Evolutionary conservation across 2,888 invertebrate genomes (phyloP).

Genomic region (Troilus luridus): DNA sequence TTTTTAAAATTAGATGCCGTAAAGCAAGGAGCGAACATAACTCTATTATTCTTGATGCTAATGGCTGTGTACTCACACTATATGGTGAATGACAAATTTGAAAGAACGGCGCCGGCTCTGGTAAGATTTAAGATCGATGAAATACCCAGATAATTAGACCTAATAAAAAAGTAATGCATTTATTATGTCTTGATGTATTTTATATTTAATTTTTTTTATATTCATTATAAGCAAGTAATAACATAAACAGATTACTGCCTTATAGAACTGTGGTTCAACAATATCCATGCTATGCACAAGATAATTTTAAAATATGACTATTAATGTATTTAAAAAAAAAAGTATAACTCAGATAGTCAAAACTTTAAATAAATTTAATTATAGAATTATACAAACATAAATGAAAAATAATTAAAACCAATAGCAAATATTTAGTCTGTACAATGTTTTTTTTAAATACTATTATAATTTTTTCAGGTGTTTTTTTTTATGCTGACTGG

Average conservation of each 20-base stretch:
- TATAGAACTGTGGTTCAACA: neutral
- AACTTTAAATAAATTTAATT: no score
- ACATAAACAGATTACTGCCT: neutral
- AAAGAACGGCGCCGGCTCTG: constrained; percentile 89
- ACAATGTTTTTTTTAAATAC: neutral
- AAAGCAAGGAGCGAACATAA: constrained; percentile 90
- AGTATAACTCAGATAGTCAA: no score
- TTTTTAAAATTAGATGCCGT: constrained; percentile 80
- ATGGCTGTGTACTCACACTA: constrained; percentile 94
- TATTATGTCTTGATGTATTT: no score
- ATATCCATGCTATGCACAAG: neutral
- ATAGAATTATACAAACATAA: no score
- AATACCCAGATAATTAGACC: neutral
- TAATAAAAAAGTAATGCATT: no score
- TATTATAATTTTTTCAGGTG: constrained; percentile 69
- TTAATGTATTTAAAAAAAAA: no score
- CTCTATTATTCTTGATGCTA: constrained; percentile 86
- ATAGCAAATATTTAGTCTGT: neutral
- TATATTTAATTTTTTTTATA: neutral
- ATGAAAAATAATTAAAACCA: no score
- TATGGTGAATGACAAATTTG: constrained; percentile 93
- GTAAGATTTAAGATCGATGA: constrained; percentile 71
- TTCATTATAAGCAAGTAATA: neutral
- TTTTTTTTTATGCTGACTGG: constrained; percentile 94
- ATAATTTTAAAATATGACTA: no score